Base-by-base conservation (phyloP, 2,797 vertebrate species). In the Syngnathus acus region DNA sequence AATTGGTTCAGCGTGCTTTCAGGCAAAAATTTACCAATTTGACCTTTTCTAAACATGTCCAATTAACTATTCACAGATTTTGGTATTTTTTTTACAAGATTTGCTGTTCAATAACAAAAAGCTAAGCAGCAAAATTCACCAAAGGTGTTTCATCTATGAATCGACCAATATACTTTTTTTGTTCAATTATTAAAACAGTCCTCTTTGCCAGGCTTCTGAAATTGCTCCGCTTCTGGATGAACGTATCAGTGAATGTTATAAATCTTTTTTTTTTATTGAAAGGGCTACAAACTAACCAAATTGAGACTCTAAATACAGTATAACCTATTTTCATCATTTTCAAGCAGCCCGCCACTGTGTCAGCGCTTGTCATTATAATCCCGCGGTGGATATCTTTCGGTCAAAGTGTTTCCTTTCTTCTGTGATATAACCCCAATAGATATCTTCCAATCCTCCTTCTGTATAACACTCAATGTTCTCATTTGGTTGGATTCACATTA, bases 351-450 rank as follows among this genome's bases (percentile, higher is more conserved):
- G 70, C 50, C 37, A 32, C 23, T 48, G 14, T 54, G 55, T 65
- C 45, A 62, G 63, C 23, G 69, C 43, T 32, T 70, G 8, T 68
- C 69, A 69, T 62, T 73, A 71, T 79, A 42, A 69, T 66, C 38
- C 38, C 1, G 13, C 55, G 43, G 54, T 70, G 54, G 39, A 55
- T 76, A 40, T 68, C 40, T 73, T 73, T 80, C 69, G 68, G 19
- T 71, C 53, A 58, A 66, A 65, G 70, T 55, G 67, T 68, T 43
- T 82, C 75, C 69, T 75, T 78, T 66, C 71, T 65, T 48, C 5
- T 3, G 40, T 11, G 68, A 71, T 50, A 59, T 89, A 87, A 87
- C 86, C 86, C 86, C 81, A 80, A 88, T 85, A 87, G 75, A 82
- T 68, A 70, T 79, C 72, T 67, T 68, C 65, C 69, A 74, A 75